Base-by-base conservation (phyloP, 2,888 invertebrate species). In the Limnephilus lunatus region DNA sequence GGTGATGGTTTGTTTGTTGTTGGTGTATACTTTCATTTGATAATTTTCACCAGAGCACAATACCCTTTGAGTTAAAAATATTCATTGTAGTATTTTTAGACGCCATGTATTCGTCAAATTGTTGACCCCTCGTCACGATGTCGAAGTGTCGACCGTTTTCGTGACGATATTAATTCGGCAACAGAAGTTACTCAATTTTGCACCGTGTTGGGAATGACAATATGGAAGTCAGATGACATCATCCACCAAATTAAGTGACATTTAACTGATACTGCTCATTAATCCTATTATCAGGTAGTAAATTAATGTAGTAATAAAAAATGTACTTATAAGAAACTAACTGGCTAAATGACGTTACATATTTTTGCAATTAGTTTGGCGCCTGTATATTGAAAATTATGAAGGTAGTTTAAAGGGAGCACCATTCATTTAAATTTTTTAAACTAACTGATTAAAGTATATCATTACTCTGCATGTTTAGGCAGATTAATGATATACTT, bases 181-280 rank as follows among this genome's bases (percentile, higher is more conserved):
- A 86, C 44, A 86, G 44, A 53, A 44, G 48, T 48, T n/a, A 9
- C 32, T 32, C 2, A 88, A 88, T 25, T 53, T 31, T 80, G 53
- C 44, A 68, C 19, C 89, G 89, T 89, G 89, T 89, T 44, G 35
- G 12, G 89, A 89, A 31, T 89, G 15, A 44, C 39, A 89, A 89
- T 81, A 14, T 12, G 44, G 89, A 35, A 7, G 32, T 30, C 30
- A 30, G 44, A 4, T 89, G 89, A 89, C 81, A 89, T 89, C 89
- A 89, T n/a, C 48, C 9, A 15, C 83, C 68, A 83, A 83, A 19
- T 31, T 35, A 32, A 11, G 35, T 19, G 11, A 9, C 19, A 2
- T 32, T 35, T 15, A 19, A 35, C 15, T 83, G 35, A 83, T 32
- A 14, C 25, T 68, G 68, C 25, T 68, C 68, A 25, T 68, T 25